Evolutionary conservation across 2,797 vertebrate genomes (phyloP), one percentile per base, ranked within the genome.

Genomic region (Poeciliopsis paucimaculata): DNA sequence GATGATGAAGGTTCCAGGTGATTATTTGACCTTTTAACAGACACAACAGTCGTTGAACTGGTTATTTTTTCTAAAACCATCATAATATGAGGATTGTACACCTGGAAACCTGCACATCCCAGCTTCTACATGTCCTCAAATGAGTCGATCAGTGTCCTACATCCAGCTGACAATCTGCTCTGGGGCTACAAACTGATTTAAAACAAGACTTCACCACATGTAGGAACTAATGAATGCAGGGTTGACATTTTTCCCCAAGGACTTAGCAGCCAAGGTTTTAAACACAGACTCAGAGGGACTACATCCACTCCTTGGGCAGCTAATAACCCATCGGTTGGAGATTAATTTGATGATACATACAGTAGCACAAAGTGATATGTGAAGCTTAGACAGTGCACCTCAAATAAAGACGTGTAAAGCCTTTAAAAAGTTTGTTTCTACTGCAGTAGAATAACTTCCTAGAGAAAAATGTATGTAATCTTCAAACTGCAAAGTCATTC

Each of bases 171-270:
- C 80, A 88, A 76, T 87, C 81, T 86, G 82, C 77, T 78, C 36
- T 68, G 74, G 79, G 74, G 75, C 72, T 62, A 73, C 77, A 86
- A 76, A 77, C 68, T 77, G 12, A 41, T n/a, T 72, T 20, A n/a
- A 76, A 80, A 83, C 84, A 77, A 73, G 74, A 75, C 68, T 71
- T 79, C 57, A 68, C 79, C 80, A 75, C 57, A 75, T 73, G 39
- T 75, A 55, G 84, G 77, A 87, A 62, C 62, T 81, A 84, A 83
- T 53, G 82, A 80, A 90, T 85, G 89, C 81, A 79, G 64, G 81
- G 82, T 75, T 84, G 84, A 77, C 83, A 82, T 73, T 72, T 74
- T 78, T 64, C 77, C 87, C 57, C 28, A 3, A 84, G 77, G 79
- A 60, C n/a, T 23, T 62, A 80, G 76, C 83, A 85, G 79, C 57